Percentiles rank a stretch among this genome's conserved stretches.
Conservation (phyloP, 2,113 vertebrate genomes). For the Apteryx owenii region DNA sequence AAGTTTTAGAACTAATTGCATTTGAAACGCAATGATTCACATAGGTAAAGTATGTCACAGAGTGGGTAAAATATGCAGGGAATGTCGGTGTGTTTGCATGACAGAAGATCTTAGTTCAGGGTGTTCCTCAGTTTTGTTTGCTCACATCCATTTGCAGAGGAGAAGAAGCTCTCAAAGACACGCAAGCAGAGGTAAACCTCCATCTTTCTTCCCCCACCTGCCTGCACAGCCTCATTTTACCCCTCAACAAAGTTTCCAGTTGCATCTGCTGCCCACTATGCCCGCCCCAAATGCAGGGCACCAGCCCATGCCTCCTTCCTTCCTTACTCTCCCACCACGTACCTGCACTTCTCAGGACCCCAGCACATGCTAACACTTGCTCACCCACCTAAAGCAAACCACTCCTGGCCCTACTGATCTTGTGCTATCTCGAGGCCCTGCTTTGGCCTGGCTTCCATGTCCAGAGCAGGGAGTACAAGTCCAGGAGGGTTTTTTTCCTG, state of each 20-base stretch:
- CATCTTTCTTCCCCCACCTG: not conserved
- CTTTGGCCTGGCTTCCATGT: not conserved
- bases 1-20: constrained; percentile 53
- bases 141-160: not conserved
- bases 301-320: not conserved
- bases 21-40: constrained; percentile 39
- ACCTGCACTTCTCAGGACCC: not conserved
- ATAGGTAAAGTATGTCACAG: not conserved
- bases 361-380: not conserved
- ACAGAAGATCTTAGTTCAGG: not conserved
- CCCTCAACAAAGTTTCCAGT: not conserved
- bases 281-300: not conserved
- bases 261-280: not conserved
- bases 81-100: not conserved
- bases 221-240: not conserved
- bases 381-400: not conserved
- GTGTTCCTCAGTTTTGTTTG: not conserved
- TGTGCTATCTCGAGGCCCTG: not conserved
- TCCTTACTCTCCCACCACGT: accelerated
- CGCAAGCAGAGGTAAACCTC: not conserved
- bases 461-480: not conserved
- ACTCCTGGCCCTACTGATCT: not conserved
- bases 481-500: not conserved
- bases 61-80: not conserved
- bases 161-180: not conserved